Base-by-base conservation (phyloP, 1,140 invertebrate species). In the Listronotus oregonensis region DNA sequence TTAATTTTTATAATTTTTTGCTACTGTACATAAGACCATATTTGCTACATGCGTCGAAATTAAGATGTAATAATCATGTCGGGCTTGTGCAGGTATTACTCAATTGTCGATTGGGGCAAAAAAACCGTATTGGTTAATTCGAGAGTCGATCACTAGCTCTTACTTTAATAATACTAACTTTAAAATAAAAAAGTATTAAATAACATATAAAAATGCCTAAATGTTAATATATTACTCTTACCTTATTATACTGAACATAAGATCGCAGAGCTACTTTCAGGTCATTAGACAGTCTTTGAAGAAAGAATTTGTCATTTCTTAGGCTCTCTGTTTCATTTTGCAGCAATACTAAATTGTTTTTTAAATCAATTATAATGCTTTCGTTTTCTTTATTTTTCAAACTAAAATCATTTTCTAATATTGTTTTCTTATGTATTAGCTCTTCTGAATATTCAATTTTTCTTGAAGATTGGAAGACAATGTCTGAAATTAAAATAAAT, bases 241-340 rank as follows among this genome's bases (percentile, higher is more conserved):
- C 69, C 56, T 71, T 66, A 64, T 66, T 66, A 18, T 66, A 54
- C 42, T 64, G 58, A 4, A 63, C 50, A 47, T 69, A 54, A 3
- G 44, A 50, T 37, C 55, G 66, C 18, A 71, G 44, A 37, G 70
- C 61, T 15, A 67, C 14, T 62, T 70, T 72, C 43, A 72, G 63
- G 46, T 72, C 70, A 21, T 66, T 72, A n/a, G 61, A 67, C n/a
- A 72, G 15, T 31, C 70, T 50, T 52, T 70, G 70, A 43, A 70
- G 47, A 54, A 70, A 72, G 42, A 58, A 70, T 43, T 68, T 70
- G 18, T 72, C 65, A 64, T 50, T 72, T 31, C 63, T 65, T 40
- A 69, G n/a, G 10, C 6, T 17, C 11, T 59, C 43, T 21, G 68
- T 55, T 57, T 68, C 60, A 52, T 27, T 64, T 44, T 56, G 52